Evolutionary conservation across 2,888 invertebrate species (phyloP), one percentile per base, ranked within the genome.

Genomic region (Xanthostigma xanthostigma): DNA sequence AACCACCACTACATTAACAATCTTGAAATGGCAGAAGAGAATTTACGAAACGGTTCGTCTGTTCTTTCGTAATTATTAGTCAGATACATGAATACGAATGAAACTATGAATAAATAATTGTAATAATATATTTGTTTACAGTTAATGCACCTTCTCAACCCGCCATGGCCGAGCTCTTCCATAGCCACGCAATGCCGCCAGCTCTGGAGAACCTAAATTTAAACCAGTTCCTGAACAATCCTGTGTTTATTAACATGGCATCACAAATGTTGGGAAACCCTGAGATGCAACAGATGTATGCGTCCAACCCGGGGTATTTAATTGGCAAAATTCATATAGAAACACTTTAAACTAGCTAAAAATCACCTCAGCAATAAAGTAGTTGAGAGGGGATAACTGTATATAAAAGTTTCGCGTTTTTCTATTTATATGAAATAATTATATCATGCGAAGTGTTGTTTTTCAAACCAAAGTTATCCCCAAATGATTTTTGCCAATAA

Each of bases 1-100:
- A 97, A 96, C 67, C 84, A 87, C 53, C 88, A 87, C 57, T 94
- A 93, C 65, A 78, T 79, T 53, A 86, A 84, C 62, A 95, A 95
- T 70, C 68, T 95, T 54, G 79, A 81, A 57, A 74, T 92, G 40
- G 84, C 91, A 0, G 85, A 91, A 60, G 85, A 90, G 59, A 72
- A 70, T 42, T 62, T 74, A 37, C 62, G 36, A n/a, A 42, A n/a
- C 11, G 33, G 42, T 42, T 5, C 6, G 33, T 27, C 38, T 12
- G 3, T 6, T 38, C 13, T 5, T 13, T 38, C 1, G n/a, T 8
- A 38, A 38, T 12, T 38, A 38, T 57, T 13, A 61, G 62, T 40
- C 58, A 59, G 46, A 50, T 48, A 12, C 27, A 27, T 17, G 17
- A 17, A 27, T 27, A 6, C 6, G 27, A 27, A 5, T 27, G 27